Percentiles rank a stretch among this genome's conserved stretches.
These are phyloP conservation scores for Dissostichus mawsoni DNA, from an alignment of 2,113 vertebrate genomes.

Conservation along the genomic window DNA sequence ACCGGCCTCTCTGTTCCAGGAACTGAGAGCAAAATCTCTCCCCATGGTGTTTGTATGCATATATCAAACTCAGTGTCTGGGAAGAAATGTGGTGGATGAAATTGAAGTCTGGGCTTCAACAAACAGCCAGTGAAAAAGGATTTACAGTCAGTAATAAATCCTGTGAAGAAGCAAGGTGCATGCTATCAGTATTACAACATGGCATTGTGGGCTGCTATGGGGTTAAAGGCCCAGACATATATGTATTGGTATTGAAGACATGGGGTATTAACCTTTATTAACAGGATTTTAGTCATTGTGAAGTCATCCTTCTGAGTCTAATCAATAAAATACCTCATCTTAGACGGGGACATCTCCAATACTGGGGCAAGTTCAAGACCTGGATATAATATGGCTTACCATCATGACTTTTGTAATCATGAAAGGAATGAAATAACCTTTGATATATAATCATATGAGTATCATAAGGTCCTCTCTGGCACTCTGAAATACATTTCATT, in stretches of 20 bases:
- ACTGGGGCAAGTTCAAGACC: conserved; percentile 9
- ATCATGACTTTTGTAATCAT: neutral
- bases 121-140: conserved; percentile 1
- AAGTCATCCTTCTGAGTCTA: conserved; percentile 9
- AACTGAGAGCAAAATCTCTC: neutral
- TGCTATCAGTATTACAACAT: conserved; percentile 19
- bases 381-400: neutral
- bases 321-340: conserved; percentile 1
- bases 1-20: neutral
- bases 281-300: conserved; percentile 20
- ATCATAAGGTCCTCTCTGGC: neutral
- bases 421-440: neutral
- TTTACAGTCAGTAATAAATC: conserved; percentile 11
- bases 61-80: conserved; percentile 3
- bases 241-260: neutral
- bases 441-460: neutral
- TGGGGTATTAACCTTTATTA: conserved; percentile 19
- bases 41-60: conserved; percentile 4
- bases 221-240: conserved; percentile 30
- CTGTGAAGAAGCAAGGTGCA: conserved; percentile 14
- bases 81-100: conserved; percentile 3
- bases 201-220: neutral
- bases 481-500: neutral
- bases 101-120: neutral
- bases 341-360: neutral